Evolutionary conservation across 2,797 vertebrate species (phyloP).

Genomic region (Rhyacichthys aspro): DNA sequence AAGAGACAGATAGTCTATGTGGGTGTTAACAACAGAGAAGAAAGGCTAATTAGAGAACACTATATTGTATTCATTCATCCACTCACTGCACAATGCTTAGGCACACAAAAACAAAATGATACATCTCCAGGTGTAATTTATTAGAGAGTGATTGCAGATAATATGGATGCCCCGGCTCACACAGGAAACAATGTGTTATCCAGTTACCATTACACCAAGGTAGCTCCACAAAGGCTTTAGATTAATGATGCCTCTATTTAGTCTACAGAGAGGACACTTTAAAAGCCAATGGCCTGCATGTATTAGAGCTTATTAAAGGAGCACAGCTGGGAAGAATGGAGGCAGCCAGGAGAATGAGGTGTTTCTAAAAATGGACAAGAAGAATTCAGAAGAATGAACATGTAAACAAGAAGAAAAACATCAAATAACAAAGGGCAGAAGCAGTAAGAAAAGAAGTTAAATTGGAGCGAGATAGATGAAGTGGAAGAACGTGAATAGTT

Average conservation of each 20-base stretch:
- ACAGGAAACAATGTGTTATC: conserved; percentile 74
- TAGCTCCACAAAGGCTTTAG: conserved; percentile 55
- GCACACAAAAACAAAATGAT: conserved; percentile 54
- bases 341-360: conserved; percentile 27
- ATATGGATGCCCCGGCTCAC: conserved; percentile 70
- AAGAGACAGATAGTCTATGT: conserved; percentile 20
- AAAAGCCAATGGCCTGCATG: conserved; percentile 53
- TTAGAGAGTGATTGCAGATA: conserved; percentile 70
- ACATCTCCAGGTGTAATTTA: conserved; percentile 69
- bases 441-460: conserved; percentile 19
- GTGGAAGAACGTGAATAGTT: conserved; percentile 33
- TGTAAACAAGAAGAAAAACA: neutral
- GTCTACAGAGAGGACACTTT: conserved; percentile 59
- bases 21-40: conserved; percentile 36
- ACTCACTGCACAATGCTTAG: conserved; percentile 55
- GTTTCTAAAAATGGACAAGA: conserved; percentile 34
- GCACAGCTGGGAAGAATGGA: conserved; percentile 25
- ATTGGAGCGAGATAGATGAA: conserved; percentile 15
- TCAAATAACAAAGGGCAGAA: conserved; percentile 4
- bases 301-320: conserved; percentile 58
- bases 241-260: conserved; percentile 75
- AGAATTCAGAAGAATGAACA: conserved; percentile 8
- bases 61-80: conserved; percentile 53
- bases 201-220: conserved; percentile 69
- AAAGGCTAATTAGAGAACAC: conserved; percentile 54